Conservation (phyloP, 35 echinoderm and acorn worm genomes). For the Strongylocentrotus purpuratus region DNA sequence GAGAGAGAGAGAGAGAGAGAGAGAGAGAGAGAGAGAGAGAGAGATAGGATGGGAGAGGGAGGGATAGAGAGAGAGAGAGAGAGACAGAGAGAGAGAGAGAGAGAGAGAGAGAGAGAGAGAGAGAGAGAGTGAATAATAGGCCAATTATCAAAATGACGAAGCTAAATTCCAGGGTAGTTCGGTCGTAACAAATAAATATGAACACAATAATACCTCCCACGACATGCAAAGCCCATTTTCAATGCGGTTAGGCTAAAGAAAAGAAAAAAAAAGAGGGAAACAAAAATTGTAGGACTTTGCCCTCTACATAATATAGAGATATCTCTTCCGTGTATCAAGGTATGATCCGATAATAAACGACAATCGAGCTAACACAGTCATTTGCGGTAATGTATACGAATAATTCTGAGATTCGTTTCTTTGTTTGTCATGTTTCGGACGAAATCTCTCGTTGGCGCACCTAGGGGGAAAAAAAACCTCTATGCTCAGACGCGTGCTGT, state of each 20-base stretch:
- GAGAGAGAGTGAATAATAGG: not conserved
- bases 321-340: not conserved
- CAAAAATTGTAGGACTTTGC: not conserved
- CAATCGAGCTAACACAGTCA: not conserved
- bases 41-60: too few species aligned
- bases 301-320: not conserved
- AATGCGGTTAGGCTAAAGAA: not conserved
- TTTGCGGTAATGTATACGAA: not conserved
- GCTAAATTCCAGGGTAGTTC: not conserved
- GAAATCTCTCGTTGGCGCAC: not conserved
- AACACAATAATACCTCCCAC: not conserved
- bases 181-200: not conserved
- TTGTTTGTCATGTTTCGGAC: not conserved
- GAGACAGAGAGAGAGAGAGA: too few species aligned
- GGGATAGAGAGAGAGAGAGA: too few species aligned
- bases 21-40: too few species aligned
- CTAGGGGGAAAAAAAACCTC: not conserved
- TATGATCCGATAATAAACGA: not conserved
- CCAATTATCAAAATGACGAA: not conserved
- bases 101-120: not conserved
- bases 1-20: too few species aligned
- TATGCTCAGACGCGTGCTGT: not conserved
- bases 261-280: too few species aligned
- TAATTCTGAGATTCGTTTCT: not conserved
- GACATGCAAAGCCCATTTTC: not conserved